Percentiles rank a stretch among this genome's conserved stretches.
These are phyloP conservation scores for Phyllopteryx taeniolatus DNA, from an alignment of 2,113 vertebrate species.

Conservation along the genomic window DNA sequence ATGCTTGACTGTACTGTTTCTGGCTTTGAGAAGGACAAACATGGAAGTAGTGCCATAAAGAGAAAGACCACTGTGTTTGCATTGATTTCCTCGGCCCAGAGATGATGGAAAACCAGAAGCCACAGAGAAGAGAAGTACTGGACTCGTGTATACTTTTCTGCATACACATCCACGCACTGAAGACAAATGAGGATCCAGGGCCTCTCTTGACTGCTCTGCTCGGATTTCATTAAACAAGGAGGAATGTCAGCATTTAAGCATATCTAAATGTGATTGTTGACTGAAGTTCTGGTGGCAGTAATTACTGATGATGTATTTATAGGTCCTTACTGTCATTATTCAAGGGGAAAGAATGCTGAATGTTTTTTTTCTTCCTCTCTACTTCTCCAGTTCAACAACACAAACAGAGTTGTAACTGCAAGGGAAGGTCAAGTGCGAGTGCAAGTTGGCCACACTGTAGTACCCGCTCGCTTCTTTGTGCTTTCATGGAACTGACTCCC, in stretches of 20 bases:
- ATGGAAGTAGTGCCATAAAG: conserved; percentile 56
- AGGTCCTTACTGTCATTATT: conserved; percentile 11
- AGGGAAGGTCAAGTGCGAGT: conserved; percentile 31
- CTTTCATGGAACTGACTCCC: conserved; percentile 92
- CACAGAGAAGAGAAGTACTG: conserved; percentile 60
- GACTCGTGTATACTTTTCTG: conserved; percentile 65
- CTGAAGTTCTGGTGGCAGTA: conserved; percentile 11
- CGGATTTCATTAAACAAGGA: conserved; percentile 18
- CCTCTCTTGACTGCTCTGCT: conserved; percentile 38
- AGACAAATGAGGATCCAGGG: conserved; percentile 64
- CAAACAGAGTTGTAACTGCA: conserved; percentile 16
- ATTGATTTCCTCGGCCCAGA: conserved; percentile 57
- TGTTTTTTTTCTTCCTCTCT: conserved; percentile 11
- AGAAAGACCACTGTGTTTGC: conserved; percentile 57
- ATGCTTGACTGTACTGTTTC: conserved; percentile 37
- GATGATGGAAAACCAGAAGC: conserved; percentile 70
- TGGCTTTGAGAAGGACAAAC: conserved; percentile 55
- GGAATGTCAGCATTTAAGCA: conserved; percentile 7
- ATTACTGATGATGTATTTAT: conserved; percentile 18
- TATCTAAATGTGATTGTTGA: conserved; percentile 13
- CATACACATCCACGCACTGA: conserved; percentile 72
- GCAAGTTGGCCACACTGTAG: conserved; percentile 21
- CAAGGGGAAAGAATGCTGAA: conserved; percentile 6
- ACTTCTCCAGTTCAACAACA: not conserved
- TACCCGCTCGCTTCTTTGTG: conserved; percentile 1